phyloP scores from a whole-genome alignment of 1,140 invertebrate species.

The Drosophila sulfurigaster region DNA sequence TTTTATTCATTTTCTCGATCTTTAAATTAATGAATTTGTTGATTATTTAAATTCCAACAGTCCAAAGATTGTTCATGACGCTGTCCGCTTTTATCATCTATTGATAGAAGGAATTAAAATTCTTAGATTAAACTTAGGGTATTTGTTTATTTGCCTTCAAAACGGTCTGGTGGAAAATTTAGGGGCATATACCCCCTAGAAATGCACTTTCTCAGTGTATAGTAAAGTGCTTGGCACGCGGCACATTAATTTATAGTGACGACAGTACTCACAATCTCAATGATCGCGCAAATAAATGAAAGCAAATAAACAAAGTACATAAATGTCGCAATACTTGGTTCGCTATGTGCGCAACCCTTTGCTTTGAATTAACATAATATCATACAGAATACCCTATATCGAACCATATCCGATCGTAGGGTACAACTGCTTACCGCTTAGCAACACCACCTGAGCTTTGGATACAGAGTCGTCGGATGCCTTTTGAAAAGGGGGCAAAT shows the following conservation, averaged over 20 bases:
- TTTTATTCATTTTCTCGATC: no score
- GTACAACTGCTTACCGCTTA: constrained; percentile 14
- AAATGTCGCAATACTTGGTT: neutral
- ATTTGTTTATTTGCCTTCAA: neutral
- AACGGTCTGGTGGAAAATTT: neutral
- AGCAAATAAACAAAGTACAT: neutral
- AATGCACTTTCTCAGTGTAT: neutral
- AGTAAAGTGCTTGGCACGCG: neutral
- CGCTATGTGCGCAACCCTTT: neutral
- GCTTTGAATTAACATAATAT: neutral
- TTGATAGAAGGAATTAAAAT: no score
- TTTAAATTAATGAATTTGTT: no score
- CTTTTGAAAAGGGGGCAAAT: neutral
- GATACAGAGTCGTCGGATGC: no score
- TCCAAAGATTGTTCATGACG: no score
- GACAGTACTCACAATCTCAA: neutral
- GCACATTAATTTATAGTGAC: neutral
- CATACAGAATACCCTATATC: neutral
- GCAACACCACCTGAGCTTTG: constrained; percentile 12
- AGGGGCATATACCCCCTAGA: neutral
- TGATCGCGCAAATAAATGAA: neutral
- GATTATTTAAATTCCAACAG: no score
- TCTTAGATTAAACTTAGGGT: neutral
- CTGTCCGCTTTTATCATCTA: no score
- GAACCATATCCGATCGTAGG: neutral